Conservation (phyloP, 2,888 invertebrate species). For the Folsomia candida region DNA sequence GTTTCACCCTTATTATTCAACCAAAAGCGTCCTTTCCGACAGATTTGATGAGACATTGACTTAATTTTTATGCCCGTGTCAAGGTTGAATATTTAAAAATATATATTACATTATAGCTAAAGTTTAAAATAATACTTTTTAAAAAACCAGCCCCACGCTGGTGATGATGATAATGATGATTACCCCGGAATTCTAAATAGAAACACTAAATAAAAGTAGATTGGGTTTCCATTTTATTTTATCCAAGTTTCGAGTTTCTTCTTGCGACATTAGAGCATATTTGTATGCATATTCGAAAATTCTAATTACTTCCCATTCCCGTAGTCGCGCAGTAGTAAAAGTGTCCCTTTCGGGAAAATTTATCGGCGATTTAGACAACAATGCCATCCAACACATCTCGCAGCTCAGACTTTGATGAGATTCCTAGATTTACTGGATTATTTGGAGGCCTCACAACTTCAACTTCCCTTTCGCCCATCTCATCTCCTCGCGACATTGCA, state of each 20-base stretch:
- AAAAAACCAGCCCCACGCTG: too few relatives aligned
- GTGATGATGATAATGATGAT: too few relatives aligned
- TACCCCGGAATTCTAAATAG: too few relatives aligned
- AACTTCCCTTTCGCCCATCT: not conserved
- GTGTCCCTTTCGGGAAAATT: not conserved
- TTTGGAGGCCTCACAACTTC: not conserved
- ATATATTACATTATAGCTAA: too few relatives aligned
- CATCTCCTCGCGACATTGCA: not conserved
- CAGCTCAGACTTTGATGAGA: constrained; percentile 3
- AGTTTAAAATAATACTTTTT: too few relatives aligned
- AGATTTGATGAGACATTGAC: too few relatives aligned
- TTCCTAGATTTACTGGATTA: constrained; percentile 8
- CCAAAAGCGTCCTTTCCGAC: too few relatives aligned
- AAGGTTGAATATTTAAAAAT: too few relatives aligned
- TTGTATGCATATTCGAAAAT: constrained; percentile 9
- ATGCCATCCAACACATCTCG: not conserved
- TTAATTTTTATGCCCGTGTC: too few relatives aligned
- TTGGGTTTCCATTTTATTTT: not conserved
- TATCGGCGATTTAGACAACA: not conserved
- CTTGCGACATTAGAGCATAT: not conserved
- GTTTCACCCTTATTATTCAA: too few relatives aligned
- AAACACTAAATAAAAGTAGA: too few relatives aligned
- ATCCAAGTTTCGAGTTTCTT: not conserved
- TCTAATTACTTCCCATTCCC: constrained; percentile 3
- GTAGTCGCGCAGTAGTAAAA: not conserved